Conservation (phyloP, 2,113 vertebrate genomes). For the Brachyhypopomus occidentalis region DNA sequence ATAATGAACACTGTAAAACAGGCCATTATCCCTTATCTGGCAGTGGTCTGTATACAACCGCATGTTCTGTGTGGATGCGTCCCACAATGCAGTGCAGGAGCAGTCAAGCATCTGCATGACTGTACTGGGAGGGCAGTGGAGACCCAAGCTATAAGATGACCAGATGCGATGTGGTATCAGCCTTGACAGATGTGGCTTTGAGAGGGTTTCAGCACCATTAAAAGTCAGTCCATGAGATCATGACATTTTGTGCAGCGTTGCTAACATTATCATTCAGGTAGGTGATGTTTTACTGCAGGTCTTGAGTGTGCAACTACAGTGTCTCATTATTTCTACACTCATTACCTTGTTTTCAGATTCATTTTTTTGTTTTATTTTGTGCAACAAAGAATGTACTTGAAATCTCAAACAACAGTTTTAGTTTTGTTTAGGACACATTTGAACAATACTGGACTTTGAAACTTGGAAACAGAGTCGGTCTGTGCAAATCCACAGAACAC, state of each 20-base stretch:
- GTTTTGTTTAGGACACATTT: neutral
- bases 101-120: neutral
- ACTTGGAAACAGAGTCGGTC: neutral
- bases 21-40: neutral
- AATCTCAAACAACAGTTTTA: neutral
- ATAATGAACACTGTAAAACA: neutral
- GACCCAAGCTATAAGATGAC: neutral
- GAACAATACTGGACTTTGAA: neutral
- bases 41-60: neutral
- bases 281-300: neutral
- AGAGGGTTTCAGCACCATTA: neutral
- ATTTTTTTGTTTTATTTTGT: neutral
- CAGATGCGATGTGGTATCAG: neutral
- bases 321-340: neutral
- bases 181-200: neutral
- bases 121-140: neutral
- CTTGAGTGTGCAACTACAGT: neutral
- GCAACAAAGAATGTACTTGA: neutral
- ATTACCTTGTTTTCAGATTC: neutral
- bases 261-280: neutral
- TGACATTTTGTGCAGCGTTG: neutral
- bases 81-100: neutral
- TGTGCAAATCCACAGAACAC: neutral
- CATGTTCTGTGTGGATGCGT: neutral
- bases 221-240: neutral